Percentiles rank a stretch among this genome's conserved stretches.
phyloP scores from a whole-genome alignment of 2,888 invertebrate species.

The Drosophila gaucha region DNA sequence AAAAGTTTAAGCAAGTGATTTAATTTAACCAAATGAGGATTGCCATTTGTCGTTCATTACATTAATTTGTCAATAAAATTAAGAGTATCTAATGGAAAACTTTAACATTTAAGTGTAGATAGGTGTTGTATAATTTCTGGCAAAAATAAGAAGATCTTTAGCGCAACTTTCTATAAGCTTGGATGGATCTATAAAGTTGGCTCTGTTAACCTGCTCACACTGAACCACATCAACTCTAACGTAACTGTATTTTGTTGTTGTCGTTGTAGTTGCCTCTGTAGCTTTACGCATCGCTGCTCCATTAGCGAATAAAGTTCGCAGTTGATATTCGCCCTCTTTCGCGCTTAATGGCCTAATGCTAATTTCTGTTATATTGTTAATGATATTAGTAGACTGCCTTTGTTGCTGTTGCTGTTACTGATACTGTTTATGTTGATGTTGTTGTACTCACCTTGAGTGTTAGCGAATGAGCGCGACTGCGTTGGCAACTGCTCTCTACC shows the following conservation, averaged over 20 bases:
- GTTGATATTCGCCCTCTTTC: slow-evolving; percentile 21
- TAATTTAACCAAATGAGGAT: background rate
- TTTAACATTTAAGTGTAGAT: background rate
- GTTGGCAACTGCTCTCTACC: slow-evolving; percentile 41
- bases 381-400: background rate
- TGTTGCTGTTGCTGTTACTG: background rate
- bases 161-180: slow-evolving; percentile 5
- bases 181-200: slow-evolving; percentile 1
- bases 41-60: background rate
- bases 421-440: too few species aligned
- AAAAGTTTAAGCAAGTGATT: background rate
- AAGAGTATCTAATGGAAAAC: too few species aligned
- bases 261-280: slow-evolving; percentile 15
- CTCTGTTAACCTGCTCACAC: slow-evolving; percentile 1
- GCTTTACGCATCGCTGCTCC: slow-evolving; percentile 43
- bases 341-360: slow-evolving; percentile 50
- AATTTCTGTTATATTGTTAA: slow-evolving; percentile 43
- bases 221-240: background rate
- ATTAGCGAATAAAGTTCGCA: slow-evolving; percentile 33
- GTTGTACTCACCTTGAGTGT: slow-evolving; percentile 50
- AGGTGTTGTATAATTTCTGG: background rate
- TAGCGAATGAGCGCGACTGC: slow-evolving; percentile 45
- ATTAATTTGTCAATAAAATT: too few species aligned
- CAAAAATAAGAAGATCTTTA: background rate
- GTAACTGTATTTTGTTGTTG: slow-evolving; percentile 10